Conservation (phyloP, 2,113 vertebrate genomes). For the Nanorana parkeri region DNA sequence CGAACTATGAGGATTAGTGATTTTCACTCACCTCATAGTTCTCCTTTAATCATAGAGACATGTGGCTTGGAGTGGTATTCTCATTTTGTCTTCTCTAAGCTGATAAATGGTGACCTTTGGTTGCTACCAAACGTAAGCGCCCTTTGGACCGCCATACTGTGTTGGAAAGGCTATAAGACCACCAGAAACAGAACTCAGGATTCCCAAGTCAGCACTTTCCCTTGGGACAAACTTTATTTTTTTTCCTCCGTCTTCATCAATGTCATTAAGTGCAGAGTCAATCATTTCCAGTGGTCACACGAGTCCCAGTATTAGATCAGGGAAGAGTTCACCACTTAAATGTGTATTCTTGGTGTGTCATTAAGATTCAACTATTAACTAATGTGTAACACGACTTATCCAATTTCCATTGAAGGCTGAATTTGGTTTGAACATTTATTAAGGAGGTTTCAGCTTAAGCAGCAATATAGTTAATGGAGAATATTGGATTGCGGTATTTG, state of each 20-base stretch:
- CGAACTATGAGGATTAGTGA: too few species aligned
- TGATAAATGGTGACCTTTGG: too few species aligned
- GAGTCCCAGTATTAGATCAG: conserved; percentile 69
- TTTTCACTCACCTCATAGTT: too few species aligned
- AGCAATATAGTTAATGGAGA: conserved; percentile 49
- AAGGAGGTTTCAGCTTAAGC: conserved; percentile 41
- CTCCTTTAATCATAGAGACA: too few species aligned
- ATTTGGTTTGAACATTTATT: conserved; percentile 49
- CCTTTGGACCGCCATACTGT: too few species aligned
- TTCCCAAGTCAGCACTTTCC: conserved; percentile 66
- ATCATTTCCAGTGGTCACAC: conserved; percentile 74
- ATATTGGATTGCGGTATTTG: conserved; percentile 52
- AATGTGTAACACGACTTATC: conserved; percentile 67
- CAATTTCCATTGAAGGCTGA: conserved; percentile 51
- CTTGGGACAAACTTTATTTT: conserved; percentile 58
- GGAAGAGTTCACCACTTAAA: conserved; percentile 71
- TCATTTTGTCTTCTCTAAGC: too few species aligned
- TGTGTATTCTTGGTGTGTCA: conserved; percentile 67
- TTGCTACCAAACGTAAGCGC: too few species aligned
- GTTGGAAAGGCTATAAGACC: not conserved
- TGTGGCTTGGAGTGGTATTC: too few species aligned
- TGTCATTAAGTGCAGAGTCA: conserved; percentile 70
- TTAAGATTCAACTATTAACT: conserved; percentile 65
- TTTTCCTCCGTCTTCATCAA: conserved; percentile 39
- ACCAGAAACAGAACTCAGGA: conserved; percentile 61